Base-by-base conservation (phyloP, 2,113 vertebrate genomes). In the Oreamnos americanus region DNA sequence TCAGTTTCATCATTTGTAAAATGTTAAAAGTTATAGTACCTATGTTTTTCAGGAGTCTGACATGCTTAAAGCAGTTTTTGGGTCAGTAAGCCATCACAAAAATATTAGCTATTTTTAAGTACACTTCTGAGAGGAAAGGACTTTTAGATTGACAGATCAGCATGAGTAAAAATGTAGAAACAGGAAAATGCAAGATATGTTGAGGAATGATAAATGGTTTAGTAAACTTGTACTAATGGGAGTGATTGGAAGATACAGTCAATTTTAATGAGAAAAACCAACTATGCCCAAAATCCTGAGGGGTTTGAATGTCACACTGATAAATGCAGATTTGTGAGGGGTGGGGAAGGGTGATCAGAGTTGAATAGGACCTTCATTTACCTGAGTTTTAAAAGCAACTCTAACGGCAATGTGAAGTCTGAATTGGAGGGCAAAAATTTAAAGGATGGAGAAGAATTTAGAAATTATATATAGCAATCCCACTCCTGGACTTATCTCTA, bases 1-100 rank as follows among this genome's bases (percentile, higher is more conserved):
- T 94, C 6, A 71, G 7, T 64, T 91, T 92, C 57, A 47, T 79
- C 36, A 74, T 90, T 33, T 89, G 7, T 64, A 90, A 84, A 76
- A 82, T 36, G 11, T 10, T 9, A 84, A 74, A 10, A 57, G 26
- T 45, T 49, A 79, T 17, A 36, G 8, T 47, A 74, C 2, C 17
- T 43, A 87, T 19, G 0, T 12, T 90, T 95, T 57, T 85, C 33
- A 17, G 86, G 39, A 78, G 4, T n/a, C 57, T 21, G 7, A 94
- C 95, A 87, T 89, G 3, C 2, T 92, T 91, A 90, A 91, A 36
- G 84, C 76, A 21, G 67, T 84, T 26, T 23, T 12, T 83, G 53
- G 7, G 13, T 85, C 7, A 47, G 4, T 43, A 74, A 89, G 19
- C 5, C 23, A 74, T 9, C 21, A 87, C n/a, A 96, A 93, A 55